Percentiles rank a stretch among this genome's conserved stretches.
phyloP scores from a whole-genome alignment of 1,140 invertebrate species.

The Notospermus geniculatus region DNA sequence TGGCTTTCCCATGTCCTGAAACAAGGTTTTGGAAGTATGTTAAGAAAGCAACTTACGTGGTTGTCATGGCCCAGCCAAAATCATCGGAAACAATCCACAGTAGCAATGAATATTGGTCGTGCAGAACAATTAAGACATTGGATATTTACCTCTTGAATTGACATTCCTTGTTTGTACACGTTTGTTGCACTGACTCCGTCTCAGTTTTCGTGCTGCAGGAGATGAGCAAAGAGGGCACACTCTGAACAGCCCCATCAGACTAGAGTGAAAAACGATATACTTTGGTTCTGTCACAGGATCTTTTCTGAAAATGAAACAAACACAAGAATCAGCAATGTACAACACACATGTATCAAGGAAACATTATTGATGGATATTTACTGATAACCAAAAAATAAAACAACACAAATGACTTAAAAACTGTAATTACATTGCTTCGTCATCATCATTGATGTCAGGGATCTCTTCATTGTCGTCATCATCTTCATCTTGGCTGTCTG shows the following conservation, averaged over 20 bases:
- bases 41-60: not conserved
- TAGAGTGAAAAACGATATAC: slow-evolving; percentile 1
- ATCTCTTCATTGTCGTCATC: too few relatives aligned
- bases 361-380: too few relatives aligned
- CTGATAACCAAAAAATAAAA: too few relatives aligned
- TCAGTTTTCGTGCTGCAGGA: not conserved
- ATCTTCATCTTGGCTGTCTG: too few relatives aligned
- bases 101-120: too few relatives aligned
- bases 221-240: not conserved
- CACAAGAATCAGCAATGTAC: too few relatives aligned
- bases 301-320: not conserved
- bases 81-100: too few relatives aligned
- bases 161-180: not conserved
- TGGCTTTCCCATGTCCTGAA: slow-evolving; percentile 6
- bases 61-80: too few relatives aligned
- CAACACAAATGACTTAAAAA: too few relatives aligned
- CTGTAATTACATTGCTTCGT: too few relatives aligned
- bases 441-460: too few relatives aligned
- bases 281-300: not conserved
- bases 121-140: not conserved
- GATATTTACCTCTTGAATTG: not conserved
- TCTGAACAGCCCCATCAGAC: not conserved
- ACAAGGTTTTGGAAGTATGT: not conserved
- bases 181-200: not conserved
- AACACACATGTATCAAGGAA: too few relatives aligned